phyloP scores from a whole-genome alignment of 2,113 vertebrate species.

The Galbula dea region DNA sequence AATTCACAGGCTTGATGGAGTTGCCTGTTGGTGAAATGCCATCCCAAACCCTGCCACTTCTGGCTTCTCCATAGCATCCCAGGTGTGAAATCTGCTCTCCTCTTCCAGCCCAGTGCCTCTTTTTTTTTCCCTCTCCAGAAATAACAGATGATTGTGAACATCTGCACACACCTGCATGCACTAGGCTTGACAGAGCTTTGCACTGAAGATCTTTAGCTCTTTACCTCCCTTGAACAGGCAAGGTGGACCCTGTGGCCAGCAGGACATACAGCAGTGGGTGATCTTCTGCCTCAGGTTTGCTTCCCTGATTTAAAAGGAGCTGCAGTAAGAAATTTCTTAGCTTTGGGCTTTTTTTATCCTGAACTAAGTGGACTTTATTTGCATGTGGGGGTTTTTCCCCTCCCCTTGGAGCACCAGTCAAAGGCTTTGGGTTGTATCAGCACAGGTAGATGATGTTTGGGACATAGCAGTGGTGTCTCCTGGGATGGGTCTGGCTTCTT shows the following conservation, averaged over 20 bases:
- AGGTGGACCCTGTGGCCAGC: not conserved
- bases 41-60: not conserved
- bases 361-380: not conserved
- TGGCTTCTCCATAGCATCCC: not conserved
- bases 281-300: not conserved
- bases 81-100: not conserved
- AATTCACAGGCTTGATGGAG: not conserved
- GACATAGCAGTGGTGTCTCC: not conserved
- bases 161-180: not conserved
- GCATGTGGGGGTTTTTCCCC: not conserved
- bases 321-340: not conserved
- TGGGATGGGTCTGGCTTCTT: not conserved
- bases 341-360: not conserved
- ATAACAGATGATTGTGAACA: not conserved
- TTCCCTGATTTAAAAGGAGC: not conserved
- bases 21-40: not conserved
- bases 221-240: accelerated
- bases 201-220: not conserved
- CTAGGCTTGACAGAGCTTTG: not conserved
- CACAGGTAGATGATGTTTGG: not conserved
- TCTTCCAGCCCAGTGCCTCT: not conserved
- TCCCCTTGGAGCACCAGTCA: not conserved
- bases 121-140: not conserved
- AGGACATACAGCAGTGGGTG: accelerated
- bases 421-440: not conserved